A percentile compares a stretch with the other conserved stretches of the same genome.
These are phyloP conservation scores for Bellardia pandia DNA, from an alignment of 2,888 invertebrate genomes.

Conservation along the genomic window DNA sequence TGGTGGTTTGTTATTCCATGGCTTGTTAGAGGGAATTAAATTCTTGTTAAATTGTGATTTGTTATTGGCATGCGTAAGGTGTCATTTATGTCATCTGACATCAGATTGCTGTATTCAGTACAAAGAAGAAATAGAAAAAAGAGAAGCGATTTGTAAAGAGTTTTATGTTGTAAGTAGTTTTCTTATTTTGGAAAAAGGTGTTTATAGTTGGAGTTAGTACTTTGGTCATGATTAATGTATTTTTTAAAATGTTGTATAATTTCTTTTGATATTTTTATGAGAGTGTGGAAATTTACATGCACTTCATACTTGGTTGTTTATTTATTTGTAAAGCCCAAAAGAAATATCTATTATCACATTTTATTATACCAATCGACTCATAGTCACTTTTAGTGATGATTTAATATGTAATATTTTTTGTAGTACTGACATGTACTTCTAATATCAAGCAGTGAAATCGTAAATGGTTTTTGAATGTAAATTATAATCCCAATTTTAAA, in stretches of 20 bases:
- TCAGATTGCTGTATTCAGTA: background rate
- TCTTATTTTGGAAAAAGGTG: conserved; percentile 20
- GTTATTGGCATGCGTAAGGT: conserved; percentile 71
- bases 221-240: conserved; percentile 22
- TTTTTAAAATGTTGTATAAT: background rate
- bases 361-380: too few species aligned
- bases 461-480: too few species aligned
- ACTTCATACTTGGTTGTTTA: too few species aligned
- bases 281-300: too few species aligned
- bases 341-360: too few species aligned
- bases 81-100: conserved; percentile 64
- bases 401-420: too few species aligned
- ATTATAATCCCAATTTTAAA: too few species aligned
- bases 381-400: too few species aligned
- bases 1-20: conserved; percentile 34
- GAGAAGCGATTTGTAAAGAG: conserved; percentile 57
- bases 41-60: conserved; percentile 66
- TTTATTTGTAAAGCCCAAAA: too few species aligned
- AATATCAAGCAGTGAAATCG: too few species aligned
- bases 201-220: conserved; percentile 21
- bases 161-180: conserved; percentile 51
- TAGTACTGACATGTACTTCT: too few species aligned
- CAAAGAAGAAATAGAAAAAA: conserved; percentile 12
- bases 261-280: background rate
- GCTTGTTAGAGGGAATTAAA: conserved; percentile 56